A percentile compares a stretch with the other conserved stretches of the same genome.
Conservation (phyloP, 2,888 invertebrate species). For the Pardosa pseudoannulata region DNA sequence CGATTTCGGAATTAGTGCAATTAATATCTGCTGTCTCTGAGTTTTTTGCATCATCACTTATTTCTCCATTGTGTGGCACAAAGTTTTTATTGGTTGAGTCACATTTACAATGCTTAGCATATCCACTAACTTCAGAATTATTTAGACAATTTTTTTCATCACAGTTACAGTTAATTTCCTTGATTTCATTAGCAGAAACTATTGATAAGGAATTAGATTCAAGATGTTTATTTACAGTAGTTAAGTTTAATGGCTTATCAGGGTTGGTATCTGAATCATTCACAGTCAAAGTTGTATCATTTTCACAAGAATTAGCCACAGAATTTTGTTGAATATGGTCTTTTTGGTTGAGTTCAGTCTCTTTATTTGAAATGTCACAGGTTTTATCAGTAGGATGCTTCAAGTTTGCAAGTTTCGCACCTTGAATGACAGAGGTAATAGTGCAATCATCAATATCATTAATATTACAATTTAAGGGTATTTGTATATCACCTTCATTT, state of each 20-base stretch:
- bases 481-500: neutral
- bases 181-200: neutral
- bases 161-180: neutral
- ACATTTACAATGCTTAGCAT: neutral
- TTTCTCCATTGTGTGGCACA: conserved; percentile 5
- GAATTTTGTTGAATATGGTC: neutral
- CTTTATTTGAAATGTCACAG: neutral
- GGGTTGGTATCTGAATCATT: no score
- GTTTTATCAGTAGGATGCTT: neutral
- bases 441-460: neutral
- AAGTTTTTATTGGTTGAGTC: neutral
- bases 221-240: no score
- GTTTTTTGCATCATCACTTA: neutral
- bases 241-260: neutral
- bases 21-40: neutral
- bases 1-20: neutral
- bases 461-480: neutral
- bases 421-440: neutral
- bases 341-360: neutral
- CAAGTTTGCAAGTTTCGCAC: no score
- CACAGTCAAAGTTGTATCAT: no score
- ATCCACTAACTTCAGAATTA: neutral
- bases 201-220: neutral
- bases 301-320: neutral
- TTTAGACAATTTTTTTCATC: neutral